Evolutionary conservation across 1,140 invertebrate genomes (phyloP).

Genomic region (Oryctes rhinoceros): DNA sequence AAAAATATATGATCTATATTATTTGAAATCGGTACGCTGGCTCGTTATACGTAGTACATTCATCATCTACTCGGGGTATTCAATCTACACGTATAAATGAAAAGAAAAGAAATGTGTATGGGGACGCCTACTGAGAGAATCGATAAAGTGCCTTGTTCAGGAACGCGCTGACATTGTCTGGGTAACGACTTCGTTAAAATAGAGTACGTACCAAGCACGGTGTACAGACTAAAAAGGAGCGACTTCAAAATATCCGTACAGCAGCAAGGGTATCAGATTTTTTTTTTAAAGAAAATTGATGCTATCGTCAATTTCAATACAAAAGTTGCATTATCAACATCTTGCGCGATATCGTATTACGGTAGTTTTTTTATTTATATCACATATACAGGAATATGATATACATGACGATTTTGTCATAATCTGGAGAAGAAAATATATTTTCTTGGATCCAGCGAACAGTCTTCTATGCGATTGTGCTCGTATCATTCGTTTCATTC

Average conservation of each 20-base stretch:
- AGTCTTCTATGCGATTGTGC: no score
- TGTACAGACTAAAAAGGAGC: not conserved
- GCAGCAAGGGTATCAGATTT: not conserved
- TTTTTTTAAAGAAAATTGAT: no score
- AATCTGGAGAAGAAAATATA: no score
- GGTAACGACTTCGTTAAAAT: constrained; percentile 21
- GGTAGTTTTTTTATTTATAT: no score
- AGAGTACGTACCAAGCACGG: not conserved
- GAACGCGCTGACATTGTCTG: constrained; percentile 20
- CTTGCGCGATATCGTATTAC: no score
- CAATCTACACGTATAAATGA: not conserved
- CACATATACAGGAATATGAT: no score
- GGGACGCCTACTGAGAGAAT: constrained; percentile 4
- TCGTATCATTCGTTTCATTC: no score
- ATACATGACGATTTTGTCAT: no score
- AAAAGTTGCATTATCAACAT: no score
- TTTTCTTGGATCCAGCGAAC: no score
- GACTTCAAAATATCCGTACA: not conserved
- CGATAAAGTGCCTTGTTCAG: constrained; percentile 18
- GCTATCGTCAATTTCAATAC: no score
- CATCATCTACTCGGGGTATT: constrained; percentile 1
- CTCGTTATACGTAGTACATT: constrained; percentile 9
- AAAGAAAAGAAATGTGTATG: not conserved
- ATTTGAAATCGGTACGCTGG: not conserved
- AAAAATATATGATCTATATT: not conserved